A percentile compares a stretch with the other conserved stretches of the same genome.
These are phyloP conservation scores for Gymnoscelis rufifasciata DNA, from an alignment of 2,888 invertebrate species.

Conservation along the genomic window DNA sequence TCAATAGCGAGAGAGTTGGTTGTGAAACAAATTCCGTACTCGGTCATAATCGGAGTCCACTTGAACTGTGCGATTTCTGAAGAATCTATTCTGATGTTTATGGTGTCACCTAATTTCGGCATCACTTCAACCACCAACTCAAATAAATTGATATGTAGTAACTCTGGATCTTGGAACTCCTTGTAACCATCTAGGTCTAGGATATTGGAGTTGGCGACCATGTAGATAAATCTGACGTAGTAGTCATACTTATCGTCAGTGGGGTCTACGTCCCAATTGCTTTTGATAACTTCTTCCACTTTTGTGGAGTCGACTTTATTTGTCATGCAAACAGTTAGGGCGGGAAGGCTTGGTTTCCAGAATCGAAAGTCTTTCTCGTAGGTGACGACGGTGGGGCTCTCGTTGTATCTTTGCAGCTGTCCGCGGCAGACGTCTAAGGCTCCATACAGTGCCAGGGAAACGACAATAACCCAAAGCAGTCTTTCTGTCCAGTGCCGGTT, in stretches of 20 bases:
- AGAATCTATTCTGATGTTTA: constrained; percentile 60
- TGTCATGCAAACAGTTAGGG: constrained; percentile 76
- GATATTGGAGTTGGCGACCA: constrained; percentile 59
- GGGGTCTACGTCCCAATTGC: constrained; percentile 45
- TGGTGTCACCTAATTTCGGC: constrained; percentile 46
- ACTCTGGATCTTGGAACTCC: constrained; percentile 47
- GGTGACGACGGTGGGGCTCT: constrained; percentile 81
- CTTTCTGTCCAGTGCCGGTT: constrained; percentile 71
- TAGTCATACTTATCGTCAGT: constrained; percentile 49
- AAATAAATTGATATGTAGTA: constrained; percentile 53
- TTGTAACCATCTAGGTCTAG: constrained; percentile 51
- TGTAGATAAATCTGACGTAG: constrained; percentile 56
- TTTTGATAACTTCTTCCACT: constrained; percentile 44
- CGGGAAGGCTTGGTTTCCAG: constrained; percentile 80
- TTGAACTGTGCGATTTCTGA: constrained; percentile 48
- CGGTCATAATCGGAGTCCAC: constrained; percentile 81
- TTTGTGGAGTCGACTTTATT: constrained; percentile 50
- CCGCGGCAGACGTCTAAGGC: constrained; percentile 68
- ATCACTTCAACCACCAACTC: constrained; percentile 67
- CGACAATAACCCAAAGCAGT: constrained; percentile 59
- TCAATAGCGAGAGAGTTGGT: constrained; percentile 79
- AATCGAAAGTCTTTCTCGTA: constrained; percentile 81
- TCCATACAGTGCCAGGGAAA: constrained; percentile 56
- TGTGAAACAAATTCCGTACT: constrained; percentile 82
- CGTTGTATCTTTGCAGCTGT: constrained; percentile 77